Evolutionary conservation across 2,888 invertebrate species (phyloP), one percentile per base, ranked within the genome.

Genomic region (Caradrina kadenii): DNA sequence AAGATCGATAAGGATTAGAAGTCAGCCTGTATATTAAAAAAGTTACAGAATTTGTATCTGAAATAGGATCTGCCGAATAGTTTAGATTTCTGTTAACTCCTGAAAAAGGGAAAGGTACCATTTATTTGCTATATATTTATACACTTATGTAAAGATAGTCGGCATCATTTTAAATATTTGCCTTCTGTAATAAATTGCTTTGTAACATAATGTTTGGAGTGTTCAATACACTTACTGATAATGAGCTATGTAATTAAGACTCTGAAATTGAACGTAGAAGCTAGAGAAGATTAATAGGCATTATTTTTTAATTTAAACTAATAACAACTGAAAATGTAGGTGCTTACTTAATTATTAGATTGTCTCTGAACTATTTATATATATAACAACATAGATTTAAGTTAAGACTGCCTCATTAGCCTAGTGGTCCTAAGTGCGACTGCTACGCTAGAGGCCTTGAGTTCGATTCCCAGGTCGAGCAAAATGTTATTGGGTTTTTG

Each of bases 131-230:
- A 55, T 26, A 26, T 26, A 13, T 8, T 13, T 15, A 49, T 15
- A 42, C 54, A 35, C 35, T 52, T 26, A 13, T 48, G 4, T 62
- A 39, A 17, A 70, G n/a, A 70, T 53, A 70, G 21, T 45, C 21
- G 26, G 42, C n/a, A n/a, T 49, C 26, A 31, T 63, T 39, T 49
- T 55, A 54, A 50, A 48, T 62, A 48, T 72, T 69, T 35, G 73
- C 39, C 31, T 31, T 52, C 31, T 52, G 19, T 11, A 48, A 48
- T 15, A 39, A 39, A 63, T 48, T 73, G 8, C 26, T 69, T 73
- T 69, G 35, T 72, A 61, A 39, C 22, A 35, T 13, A 59, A 49
- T 58, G 19, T 35, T 50, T 50, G 62, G 45, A 42, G 45, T 59
- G 31, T 63, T 26, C 17, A 54, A 54, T 49, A 66, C 65, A 35